phyloP scores from a whole-genome alignment of 2,888 invertebrate genomes.

The Parascotia fuliginaria region DNA sequence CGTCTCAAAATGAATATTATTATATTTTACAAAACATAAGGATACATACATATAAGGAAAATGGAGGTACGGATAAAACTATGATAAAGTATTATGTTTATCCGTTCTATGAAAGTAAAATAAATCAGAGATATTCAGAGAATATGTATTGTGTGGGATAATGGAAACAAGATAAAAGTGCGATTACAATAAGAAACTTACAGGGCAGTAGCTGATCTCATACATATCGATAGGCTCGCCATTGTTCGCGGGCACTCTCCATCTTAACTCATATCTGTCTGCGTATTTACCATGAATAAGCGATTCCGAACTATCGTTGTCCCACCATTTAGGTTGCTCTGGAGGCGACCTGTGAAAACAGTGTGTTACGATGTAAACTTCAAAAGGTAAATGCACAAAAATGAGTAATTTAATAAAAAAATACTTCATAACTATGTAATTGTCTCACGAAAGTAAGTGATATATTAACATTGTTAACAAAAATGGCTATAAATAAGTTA shows the following conservation, averaged over 20 bases:
- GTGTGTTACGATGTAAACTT: not conserved
- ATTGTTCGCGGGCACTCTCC: constrained; percentile 95
- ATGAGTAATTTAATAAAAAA: no score
- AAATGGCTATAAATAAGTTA: no score
- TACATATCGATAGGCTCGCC: constrained; percentile 95
- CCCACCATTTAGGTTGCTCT: constrained; percentile 86
- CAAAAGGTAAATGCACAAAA: no score
- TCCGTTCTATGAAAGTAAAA: constrained; percentile 26
- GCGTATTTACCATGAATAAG: constrained; percentile 86
- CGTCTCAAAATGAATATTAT: not conserved
- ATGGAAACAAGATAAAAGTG: constrained; percentile 25
- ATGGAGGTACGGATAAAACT: constrained; percentile 5
- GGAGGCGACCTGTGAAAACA: constrained; percentile 87
- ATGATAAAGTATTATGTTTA: constrained; percentile 26
- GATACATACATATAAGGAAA: not conserved
- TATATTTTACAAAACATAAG: not conserved
- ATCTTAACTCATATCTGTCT: constrained; percentile 92
- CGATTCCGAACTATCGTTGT: constrained; percentile 73
- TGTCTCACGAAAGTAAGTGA: no score
- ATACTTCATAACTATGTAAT: no score
- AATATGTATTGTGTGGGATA: constrained; percentile 31
- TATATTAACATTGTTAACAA: no score
- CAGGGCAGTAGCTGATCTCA: constrained; percentile 92
- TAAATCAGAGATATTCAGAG: constrained; percentile 51
- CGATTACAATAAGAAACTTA: constrained; percentile 72